Percentiles rank a stretch among this genome's conserved stretches.
Evolutionary conservation across 2,797 vertebrate species (phyloP).

Genomic region (Loriculus beryllinus): DNA sequence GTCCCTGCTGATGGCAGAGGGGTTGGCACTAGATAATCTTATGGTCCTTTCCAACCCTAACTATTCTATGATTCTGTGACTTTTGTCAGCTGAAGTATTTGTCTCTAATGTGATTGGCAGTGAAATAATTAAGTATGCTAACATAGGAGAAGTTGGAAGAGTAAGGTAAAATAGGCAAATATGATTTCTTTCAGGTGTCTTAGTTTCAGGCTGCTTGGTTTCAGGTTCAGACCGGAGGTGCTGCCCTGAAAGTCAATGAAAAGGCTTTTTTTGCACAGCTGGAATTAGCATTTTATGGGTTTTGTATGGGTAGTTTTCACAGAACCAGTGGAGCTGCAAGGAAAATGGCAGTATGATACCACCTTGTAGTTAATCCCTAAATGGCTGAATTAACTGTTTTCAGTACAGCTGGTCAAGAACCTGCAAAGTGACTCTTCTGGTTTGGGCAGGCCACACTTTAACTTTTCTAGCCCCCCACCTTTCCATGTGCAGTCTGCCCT

Average conservation of each 20-base stretch:
- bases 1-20: too few relatives aligned
- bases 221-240: not conserved
- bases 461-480: not conserved
- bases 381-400: not conserved
- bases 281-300: not conserved
- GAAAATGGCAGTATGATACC: not conserved
- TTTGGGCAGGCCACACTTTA: not conserved
- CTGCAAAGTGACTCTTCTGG: not conserved
- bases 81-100: not conserved
- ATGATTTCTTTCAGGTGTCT: not conserved
- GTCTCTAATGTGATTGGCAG: not conserved
- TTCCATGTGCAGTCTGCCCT: rapidly evolving
- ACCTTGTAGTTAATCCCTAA: not conserved
- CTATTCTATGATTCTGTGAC: too few relatives aligned
- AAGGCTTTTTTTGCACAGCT: not conserved
- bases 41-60: too few relatives aligned
- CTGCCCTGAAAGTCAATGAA: not conserved
- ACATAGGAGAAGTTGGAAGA: not conserved
- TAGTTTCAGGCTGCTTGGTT: not conserved
- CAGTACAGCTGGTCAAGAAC: not conserved
- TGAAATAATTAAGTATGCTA: not conserved
- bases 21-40: too few relatives aligned
- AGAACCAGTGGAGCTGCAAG: not conserved
- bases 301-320: not conserved
- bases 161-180: not conserved